Conservation (phyloP, 2,797 vertebrate species). For the Gobionotothen gibberifrons region DNA sequence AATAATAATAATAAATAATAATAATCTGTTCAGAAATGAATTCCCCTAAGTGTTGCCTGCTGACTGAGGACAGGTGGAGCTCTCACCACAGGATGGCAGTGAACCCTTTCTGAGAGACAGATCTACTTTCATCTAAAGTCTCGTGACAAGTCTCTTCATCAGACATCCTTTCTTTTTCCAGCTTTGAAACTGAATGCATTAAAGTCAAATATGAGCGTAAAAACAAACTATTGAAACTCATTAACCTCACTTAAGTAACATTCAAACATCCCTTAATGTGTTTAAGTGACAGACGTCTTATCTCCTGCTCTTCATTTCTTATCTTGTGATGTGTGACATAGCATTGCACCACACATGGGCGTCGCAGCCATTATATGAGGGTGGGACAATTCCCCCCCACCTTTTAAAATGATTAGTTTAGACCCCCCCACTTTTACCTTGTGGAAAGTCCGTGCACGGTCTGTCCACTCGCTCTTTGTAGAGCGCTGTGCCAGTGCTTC, state of each 20-base stretch:
- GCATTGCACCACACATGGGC: no score
- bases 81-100: conserved; percentile 60
- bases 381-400: no score
- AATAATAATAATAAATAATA: no score
- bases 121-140: not conserved
- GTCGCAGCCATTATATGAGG: no score
- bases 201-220: not conserved
- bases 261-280: not conserved
- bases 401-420: no score
- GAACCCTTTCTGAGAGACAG: not conserved
- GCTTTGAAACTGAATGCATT: not conserved
- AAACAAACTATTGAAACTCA: not conserved
- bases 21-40: no score
- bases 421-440: no score
- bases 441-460: no score
- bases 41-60: no score
- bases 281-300: not conserved
- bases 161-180: not conserved
- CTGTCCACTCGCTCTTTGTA: no score
- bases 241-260: not conserved
- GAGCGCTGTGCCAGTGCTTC: no score
- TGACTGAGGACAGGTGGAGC: not conserved
- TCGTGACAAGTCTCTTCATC: not conserved
- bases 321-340: not conserved
- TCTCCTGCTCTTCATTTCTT: no score